These are phyloP conservation scores for Netelia fuscicornis DNA, from an alignment of 2,888 invertebrate species.

Conservation along the genomic window DNA sequence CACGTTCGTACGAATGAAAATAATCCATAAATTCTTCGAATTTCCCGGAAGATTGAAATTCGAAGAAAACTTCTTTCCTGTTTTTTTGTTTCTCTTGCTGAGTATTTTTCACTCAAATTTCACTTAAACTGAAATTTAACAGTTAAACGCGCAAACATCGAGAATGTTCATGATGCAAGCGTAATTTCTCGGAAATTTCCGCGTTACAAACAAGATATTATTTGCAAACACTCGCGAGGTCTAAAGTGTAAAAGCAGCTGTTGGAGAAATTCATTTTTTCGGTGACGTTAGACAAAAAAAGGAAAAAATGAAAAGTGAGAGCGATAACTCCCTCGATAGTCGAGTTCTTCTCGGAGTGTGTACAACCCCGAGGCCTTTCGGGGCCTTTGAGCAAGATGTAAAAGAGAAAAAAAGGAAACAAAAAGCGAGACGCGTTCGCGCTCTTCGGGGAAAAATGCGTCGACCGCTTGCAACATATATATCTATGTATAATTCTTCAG, in stretches of 20 bases:
- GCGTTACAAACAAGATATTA: not conserved
- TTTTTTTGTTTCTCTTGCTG: too few species aligned
- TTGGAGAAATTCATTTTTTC: conserved; percentile 37
- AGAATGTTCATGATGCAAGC: not conserved
- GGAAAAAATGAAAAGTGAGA: not conserved
- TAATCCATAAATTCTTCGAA: not conserved
- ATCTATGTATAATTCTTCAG: conserved; percentile 46
- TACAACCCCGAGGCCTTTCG: conserved; percentile 21
- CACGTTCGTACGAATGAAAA: too few species aligned
- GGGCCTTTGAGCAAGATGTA: conserved; percentile 9
- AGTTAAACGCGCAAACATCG: too few species aligned
- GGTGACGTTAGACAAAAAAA: conserved; percentile 24
- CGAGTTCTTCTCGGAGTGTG: not conserved
- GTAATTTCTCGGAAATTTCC: not conserved
- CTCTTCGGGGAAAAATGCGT: conserved; percentile 39
- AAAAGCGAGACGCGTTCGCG: conserved; percentile 8
- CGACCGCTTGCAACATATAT: not conserved
- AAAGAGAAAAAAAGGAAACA: conserved; percentile 8
- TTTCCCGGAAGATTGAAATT: not conserved
- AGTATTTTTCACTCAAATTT: too few species aligned
- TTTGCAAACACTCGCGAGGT: not conserved
- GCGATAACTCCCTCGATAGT: conserved; percentile 1
- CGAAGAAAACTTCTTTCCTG: not conserved
- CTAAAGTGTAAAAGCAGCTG: conserved; percentile 44
- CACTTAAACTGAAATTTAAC: too few species aligned